Base-by-base conservation (phyloP, 2,113 vertebrate genomes). In the Siniperca chuatsi region DNA sequence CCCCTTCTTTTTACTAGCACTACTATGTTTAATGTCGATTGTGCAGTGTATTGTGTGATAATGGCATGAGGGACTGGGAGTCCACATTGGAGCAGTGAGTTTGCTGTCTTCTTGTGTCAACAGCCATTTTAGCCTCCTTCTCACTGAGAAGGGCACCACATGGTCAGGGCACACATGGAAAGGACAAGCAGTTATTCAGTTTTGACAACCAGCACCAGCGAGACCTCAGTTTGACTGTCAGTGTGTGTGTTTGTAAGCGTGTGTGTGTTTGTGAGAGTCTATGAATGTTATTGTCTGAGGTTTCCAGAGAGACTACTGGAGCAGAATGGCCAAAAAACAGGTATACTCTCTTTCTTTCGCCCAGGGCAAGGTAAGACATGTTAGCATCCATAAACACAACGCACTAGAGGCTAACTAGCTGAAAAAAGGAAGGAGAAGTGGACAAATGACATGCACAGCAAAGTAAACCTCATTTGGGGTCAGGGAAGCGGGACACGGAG, bases 151-250 rank as follows among this genome's bases (percentile, higher is more conserved):
- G 85, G 86, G 83, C 86, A 90, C 92, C 92, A 87, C 93, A 95
- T 94, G 93, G 92, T 84, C 87, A 50, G 48, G 73, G 79, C 82
- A 89, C 92, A 89, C 70, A 62, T 6, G 71, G 79, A 88, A 88
- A 91, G 84, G 87, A 90, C 90, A 91, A 85, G 81, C 81, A 93
- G 88, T 92, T 94, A 92, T 90, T 87, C 78, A 80, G 80, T 92
- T 94, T 93, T 94, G 94, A 96, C 95, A 95, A 90, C 52, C 75
- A 44, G 90, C 92, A 92, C 90, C 94, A 92, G 84, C 50, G 82
- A 89, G 91, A 89, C 86, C 87, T 86, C 79, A 69, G 84, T 23
- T 80, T 82, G 72, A 68, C 89, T 91, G 87, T 90, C 80, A 87
- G 85, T 64, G 68, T 79, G 69, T 87, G 65, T 87, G 82, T 87